phyloP scores from a whole-genome alignment of 2,797 vertebrate genomes.

The Heterohyrax brucei region DNA sequence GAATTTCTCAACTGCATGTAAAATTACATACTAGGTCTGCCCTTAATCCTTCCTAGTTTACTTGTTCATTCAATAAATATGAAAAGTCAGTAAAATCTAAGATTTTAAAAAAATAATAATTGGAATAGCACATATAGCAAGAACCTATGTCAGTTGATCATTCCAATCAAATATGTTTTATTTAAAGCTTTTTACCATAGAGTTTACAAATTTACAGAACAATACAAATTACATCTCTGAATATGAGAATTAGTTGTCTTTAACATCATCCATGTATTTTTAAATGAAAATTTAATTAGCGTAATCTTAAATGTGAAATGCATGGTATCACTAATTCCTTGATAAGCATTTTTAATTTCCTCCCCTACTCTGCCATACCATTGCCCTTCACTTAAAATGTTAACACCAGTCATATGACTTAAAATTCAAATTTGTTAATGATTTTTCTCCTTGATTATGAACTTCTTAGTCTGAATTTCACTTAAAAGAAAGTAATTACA shows the following conservation, averaged over 20 bases:
- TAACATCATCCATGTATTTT: conserved; percentile 44
- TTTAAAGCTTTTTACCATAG: conserved; percentile 45
- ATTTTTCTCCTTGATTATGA: conserved; percentile 65
- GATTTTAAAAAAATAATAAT: conserved; percentile 55
- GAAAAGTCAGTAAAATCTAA: conserved; percentile 43
- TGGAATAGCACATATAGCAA: conserved; percentile 26
- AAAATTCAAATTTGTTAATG: conserved; percentile 56
- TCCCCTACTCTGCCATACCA: conserved; percentile 11
- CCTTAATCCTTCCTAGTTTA: conserved; percentile 12
- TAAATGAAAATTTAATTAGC: conserved; percentile 54
- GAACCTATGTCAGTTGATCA: conserved; percentile 61
- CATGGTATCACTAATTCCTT: conserved; percentile 30
- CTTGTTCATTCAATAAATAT: conserved; percentile 46
- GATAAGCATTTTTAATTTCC: conserved; percentile 6
- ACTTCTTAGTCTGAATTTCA: conserved; percentile 47
- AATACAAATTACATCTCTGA: conserved; percentile 57
- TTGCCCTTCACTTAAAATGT: conserved; percentile 64
- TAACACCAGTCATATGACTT: conserved; percentile 49
- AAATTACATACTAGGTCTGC: conserved; percentile 22
- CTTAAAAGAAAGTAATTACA: conserved; percentile 41
- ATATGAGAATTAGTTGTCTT: conserved; percentile 57
- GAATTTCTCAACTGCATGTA: conserved; percentile 32
- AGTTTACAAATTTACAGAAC: conserved; percentile 51
- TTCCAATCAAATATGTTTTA: conserved; percentile 66
- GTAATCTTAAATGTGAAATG: conserved; percentile 61